phyloP scores from a whole-genome alignment of 2,113 vertebrate genomes.

The Solea senegalensis region DNA sequence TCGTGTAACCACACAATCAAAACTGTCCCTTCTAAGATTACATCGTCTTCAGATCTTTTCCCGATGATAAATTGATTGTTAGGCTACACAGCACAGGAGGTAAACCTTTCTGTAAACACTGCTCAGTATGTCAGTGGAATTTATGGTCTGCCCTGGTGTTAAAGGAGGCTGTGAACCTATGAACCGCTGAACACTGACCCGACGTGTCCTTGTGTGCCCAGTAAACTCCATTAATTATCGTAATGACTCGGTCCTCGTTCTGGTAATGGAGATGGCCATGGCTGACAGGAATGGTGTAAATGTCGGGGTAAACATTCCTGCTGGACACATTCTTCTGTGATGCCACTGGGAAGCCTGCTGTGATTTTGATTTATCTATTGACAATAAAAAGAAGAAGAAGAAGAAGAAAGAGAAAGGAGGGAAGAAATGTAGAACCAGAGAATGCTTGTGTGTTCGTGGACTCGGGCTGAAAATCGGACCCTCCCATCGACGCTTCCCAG shows the following conservation, averaged over 20 bases:
- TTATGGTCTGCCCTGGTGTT: conserved; percentile 28
- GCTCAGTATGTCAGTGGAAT: conserved; percentile 55
- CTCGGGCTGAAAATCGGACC: neutral
- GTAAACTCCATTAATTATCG: conserved; percentile 59
- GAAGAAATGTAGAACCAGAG: conserved; percentile 7
- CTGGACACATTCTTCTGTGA: conserved; percentile 58
- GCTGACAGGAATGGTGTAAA: conserved; percentile 48
- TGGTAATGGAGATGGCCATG: conserved; percentile 47
- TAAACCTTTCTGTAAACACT: conserved; percentile 1
- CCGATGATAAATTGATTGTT: conserved; percentile 11
- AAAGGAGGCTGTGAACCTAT: conserved; percentile 60
- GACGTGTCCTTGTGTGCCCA: conserved; percentile 40
- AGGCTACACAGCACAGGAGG: conserved; percentile 3
- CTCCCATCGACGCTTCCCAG: too few species aligned
- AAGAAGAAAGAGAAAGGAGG: conserved; percentile 26
- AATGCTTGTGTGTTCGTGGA: conserved; percentile 4
- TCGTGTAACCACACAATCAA: neutral
- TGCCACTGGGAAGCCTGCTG: conserved; percentile 35
- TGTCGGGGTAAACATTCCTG: conserved; percentile 55
- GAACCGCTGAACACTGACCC: conserved; percentile 48
- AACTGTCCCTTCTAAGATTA: neutral
- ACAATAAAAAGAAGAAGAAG: conserved; percentile 32
- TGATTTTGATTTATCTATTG: conserved; percentile 56
- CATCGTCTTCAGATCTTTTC: neutral
- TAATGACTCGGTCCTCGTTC: conserved; percentile 40